Base-by-base conservation (phyloP, 2,113 vertebrate genomes). In the Melanotaenia duboulayi region DNA sequence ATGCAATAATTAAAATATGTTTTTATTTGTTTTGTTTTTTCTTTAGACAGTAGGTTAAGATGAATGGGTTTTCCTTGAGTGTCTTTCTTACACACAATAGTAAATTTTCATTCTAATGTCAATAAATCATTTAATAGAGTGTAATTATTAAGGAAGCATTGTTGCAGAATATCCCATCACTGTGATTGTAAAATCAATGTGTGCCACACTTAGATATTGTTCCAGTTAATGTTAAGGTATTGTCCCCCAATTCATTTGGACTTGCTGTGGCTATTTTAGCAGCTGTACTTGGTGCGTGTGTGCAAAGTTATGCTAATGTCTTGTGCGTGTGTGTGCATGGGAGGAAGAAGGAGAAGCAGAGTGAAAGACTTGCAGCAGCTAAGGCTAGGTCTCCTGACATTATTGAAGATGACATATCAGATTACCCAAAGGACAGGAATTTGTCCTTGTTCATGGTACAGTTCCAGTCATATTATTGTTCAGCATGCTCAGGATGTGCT, bases 401-500 rank as follows among this genome's bases (percentile, higher is more conserved):
- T 89, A 93, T 88, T 90, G 92, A 93, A 88, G 85, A 90, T 91
- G 84, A 85, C 74, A 82, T 94, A 95, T 98, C 92, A 63, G 87
- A 92, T 98, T 96, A 96, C 96, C 86, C 81, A 89, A 88, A 95
- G 94, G 93, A 90, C 91, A 90, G 83, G 75, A 92, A 92, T 96
- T 96, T 95, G 96, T 95, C 95, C 95, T 96, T 97, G 95, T 90
- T 92, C 84, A 24, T 81, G 82, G 93, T 90, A 88, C 89, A 81
- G 78, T 81, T 86, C 48, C 81, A 88, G 71, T 84, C 89, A 75
- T 86, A 87, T 83, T 84, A 81, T 76, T 65, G 24, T 83, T 39
- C 49, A 11, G 28, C 57, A 17, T 80, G 76, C 64, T 65, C 40
- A 1, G 7, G 14, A 50, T 56, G 44, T 54, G 24, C 28, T 1